Conservation (phyloP, 2,888 invertebrate species). For the Phytoseiulus persimilis region DNA sequence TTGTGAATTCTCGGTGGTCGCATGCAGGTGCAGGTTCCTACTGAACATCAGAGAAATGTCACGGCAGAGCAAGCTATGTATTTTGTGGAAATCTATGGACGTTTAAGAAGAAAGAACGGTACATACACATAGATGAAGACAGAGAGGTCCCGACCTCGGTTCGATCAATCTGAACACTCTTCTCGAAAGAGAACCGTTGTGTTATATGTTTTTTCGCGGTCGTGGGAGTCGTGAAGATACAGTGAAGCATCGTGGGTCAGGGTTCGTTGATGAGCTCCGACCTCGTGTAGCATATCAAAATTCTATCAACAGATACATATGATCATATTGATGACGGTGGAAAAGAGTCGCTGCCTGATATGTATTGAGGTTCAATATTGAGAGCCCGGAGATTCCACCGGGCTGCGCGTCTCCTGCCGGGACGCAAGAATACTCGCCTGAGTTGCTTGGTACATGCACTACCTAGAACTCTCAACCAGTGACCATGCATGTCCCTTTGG, state of each 20-base stretch:
- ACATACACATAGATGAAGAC: neutral
- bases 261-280: neutral
- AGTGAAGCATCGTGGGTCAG: neutral
- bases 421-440: neutral
- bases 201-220: conserved; percentile 5
- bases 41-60: neutral
- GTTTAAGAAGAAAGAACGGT: neutral
- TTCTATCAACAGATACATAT: neutral
- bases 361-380: neutral
- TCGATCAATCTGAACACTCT: neutral
- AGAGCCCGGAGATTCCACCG: neutral
- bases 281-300: neutral
- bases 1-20: neutral
- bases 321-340: neutral
- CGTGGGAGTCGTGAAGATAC: neutral
- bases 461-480: neutral
- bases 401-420: neutral
- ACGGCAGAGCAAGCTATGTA: neutral
- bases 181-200: neutral
- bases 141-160: neutral
- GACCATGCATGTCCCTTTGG: neutral
- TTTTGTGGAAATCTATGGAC: neutral
- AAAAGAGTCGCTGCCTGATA: neutral
- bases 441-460: neutral
- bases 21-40: neutral